Evolutionary conservation across 2,888 invertebrate species (phyloP).

Genomic region (Crossocerus cetratus): DNA sequence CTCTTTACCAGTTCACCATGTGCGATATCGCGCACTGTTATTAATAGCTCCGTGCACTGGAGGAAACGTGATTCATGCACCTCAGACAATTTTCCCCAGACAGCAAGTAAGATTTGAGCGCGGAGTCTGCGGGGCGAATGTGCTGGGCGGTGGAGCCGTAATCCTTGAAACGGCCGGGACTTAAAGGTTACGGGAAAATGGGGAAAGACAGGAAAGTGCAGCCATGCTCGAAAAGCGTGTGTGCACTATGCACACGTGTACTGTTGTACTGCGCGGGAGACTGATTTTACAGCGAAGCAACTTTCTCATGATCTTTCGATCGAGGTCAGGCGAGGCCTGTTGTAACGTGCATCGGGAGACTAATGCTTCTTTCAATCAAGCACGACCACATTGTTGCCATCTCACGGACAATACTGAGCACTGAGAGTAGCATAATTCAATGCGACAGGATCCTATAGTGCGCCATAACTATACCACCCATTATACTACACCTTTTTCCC

Average conservation of each 20-base stretch:
- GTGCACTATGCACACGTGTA: too few relatives aligned
- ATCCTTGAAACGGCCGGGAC: too few relatives aligned
- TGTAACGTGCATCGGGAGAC: conserved; percentile 25
- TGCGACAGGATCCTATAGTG: background rate
- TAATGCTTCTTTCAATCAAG: conserved; percentile 15
- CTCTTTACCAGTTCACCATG: too few relatives aligned
- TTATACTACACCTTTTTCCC: too few relatives aligned
- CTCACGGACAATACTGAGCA: background rate
- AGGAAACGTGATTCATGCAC: too few relatives aligned
- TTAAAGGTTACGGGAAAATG: background rate
- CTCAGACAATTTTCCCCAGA: too few relatives aligned
- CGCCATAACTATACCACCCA: background rate
- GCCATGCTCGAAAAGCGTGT: too few relatives aligned
- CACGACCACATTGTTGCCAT: conserved; percentile 20
- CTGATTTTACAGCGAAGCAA: conserved; percentile 1
- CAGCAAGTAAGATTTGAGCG: too few relatives aligned
- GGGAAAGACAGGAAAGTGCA: background rate
- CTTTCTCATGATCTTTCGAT: conserved; percentile 31
- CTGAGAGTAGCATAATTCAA: background rate
- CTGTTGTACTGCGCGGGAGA: background rate
- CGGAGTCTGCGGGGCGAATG: too few relatives aligned
- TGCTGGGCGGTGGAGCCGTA: too few relatives aligned
- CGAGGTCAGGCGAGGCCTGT: conserved; percentile 14
- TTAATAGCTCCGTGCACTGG: too few relatives aligned
- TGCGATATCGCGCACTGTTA: too few relatives aligned